A percentile compares a stretch with the other conserved stretches of the same genome.
phyloP scores from a whole-genome alignment of 2,113 vertebrate species.

The Mola mola region DNA sequence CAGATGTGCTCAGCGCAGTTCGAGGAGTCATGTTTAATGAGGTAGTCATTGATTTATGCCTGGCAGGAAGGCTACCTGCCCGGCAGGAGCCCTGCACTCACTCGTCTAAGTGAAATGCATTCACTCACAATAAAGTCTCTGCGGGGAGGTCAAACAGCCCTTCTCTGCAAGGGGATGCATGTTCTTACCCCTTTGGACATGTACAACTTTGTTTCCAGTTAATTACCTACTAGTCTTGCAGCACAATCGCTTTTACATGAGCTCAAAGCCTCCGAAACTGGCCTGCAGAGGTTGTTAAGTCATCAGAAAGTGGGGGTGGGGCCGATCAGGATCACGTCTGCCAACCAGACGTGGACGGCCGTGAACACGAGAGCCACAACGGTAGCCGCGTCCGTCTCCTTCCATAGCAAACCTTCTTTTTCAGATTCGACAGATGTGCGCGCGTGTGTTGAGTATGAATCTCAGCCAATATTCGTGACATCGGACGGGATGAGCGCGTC shows the following conservation, averaged over 20 bases:
- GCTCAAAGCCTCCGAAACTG: background rate
- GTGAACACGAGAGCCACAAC: conserved; percentile 52
- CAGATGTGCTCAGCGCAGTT: conserved; percentile 29
- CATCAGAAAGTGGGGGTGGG: conserved; percentile 18
- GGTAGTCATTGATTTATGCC: conserved; percentile 45
- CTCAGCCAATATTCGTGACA: conserved; percentile 17
- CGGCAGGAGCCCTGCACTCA: conserved; percentile 13
- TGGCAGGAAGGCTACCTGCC: conserved; percentile 35
- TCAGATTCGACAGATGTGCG: conserved; percentile 16
- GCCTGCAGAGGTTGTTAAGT: conserved; percentile 8
- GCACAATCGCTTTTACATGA: no score
- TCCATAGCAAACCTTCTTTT: conserved; percentile 51
- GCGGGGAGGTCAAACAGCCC: conserved; percentile 13
- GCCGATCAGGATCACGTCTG: conserved; percentile 18
- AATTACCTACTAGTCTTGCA: background rate
- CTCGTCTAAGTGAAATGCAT: conserved; percentile 4
- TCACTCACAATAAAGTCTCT: conserved; percentile 8
- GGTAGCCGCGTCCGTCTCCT: conserved; percentile 46
- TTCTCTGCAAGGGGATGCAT: background rate
- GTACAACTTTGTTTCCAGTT: background rate
- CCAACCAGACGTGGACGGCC: conserved; percentile 49
- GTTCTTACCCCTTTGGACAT: no score
- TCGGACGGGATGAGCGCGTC: conserved; percentile 9
- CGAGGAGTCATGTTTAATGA: conserved; percentile 45
- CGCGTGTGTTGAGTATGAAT: conserved; percentile 4